Evolutionary conservation across 2,797 vertebrate genomes (phyloP).

Genomic region (Tinamus major): DNA sequence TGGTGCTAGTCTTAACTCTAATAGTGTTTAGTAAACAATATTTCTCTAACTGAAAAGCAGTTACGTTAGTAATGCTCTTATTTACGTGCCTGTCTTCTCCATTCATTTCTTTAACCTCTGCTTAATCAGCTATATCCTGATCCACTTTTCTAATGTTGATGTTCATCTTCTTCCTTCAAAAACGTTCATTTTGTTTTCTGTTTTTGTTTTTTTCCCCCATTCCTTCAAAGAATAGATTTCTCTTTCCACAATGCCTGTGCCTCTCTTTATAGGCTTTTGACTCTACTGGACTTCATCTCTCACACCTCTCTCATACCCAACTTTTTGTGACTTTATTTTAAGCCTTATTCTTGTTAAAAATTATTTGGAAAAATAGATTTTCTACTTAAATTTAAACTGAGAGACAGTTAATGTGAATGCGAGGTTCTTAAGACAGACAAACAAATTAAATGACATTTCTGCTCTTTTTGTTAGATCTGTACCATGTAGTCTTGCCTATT

Average conservation of each 20-base stretch:
- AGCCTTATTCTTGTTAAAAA: neutral
- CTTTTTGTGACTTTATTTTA: neutral
- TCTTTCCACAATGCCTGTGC: neutral
- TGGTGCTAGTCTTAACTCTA: neutral
- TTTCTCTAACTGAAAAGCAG: neutral
- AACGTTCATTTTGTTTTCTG: neutral
- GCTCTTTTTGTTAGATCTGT: neutral
- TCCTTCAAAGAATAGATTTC: neutral
- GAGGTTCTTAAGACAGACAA: neutral
- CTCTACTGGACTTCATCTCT: neutral
- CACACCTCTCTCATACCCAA: neutral
- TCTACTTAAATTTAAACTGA: neutral
- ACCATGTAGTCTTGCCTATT: neutral
- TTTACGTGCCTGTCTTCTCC: neutral
- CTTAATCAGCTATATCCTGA: neutral
- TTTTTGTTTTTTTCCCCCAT: too few relatives aligned
- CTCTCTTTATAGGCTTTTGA: neutral
- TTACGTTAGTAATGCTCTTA: neutral
- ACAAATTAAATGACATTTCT: neutral
- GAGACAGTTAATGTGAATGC: neutral
- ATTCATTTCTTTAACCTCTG: neutral
- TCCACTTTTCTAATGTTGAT: neutral
- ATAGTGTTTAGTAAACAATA: neutral
- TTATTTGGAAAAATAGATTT: neutral
- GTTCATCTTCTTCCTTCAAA: neutral